phyloP scores from a whole-genome alignment of 2,113 vertebrate species.

The Chlorodrepanis virens region DNA sequence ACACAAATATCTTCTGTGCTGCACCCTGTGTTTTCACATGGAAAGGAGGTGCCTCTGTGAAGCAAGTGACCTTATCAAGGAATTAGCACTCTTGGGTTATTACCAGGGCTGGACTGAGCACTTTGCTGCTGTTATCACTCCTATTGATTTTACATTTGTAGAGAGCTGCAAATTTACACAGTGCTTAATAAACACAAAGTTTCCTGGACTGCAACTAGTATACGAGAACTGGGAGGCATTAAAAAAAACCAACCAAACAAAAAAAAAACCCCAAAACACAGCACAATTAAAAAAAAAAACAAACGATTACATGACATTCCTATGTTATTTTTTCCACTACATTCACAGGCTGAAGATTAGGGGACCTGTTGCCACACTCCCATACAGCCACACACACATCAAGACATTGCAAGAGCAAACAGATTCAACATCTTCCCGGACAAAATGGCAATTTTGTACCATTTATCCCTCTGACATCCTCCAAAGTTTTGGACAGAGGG shows the following conservation, averaged over 20 bases:
- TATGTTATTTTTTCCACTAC: neutral
- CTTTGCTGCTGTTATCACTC: slow-evolving; percentile 49
- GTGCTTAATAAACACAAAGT: slow-evolving; percentile 38
- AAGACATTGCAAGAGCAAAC: neutral
- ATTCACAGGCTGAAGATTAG: neutral
- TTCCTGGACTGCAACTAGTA: slow-evolving; percentile 27
- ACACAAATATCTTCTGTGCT: neutral
- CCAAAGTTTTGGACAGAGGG: neutral
- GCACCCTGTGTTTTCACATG: neutral
- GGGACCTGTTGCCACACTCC: neutral
- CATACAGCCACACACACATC: neutral
- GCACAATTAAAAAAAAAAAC: neutral
- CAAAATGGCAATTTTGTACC: neutral
- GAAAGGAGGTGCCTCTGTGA: neutral
- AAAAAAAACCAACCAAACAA: neutral
- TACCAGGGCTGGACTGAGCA: slow-evolving; percentile 13
- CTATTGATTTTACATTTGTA: slow-evolving; percentile 61
- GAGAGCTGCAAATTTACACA: slow-evolving; percentile 51
- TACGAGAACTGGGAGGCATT: neutral
- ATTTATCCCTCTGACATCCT: neutral
- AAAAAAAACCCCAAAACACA: neutral
- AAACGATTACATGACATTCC: neutral
- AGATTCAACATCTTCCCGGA: neutral
- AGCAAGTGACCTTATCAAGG: slow-evolving; percentile 26
- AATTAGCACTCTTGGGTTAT: slow-evolving; percentile 1